A percentile compares a stretch with the other conserved stretches of the same genome.
Evolutionary conservation across 2,113 vertebrate species (phyloP).

Genomic region (Daubentonia madagascariensis): DNA sequence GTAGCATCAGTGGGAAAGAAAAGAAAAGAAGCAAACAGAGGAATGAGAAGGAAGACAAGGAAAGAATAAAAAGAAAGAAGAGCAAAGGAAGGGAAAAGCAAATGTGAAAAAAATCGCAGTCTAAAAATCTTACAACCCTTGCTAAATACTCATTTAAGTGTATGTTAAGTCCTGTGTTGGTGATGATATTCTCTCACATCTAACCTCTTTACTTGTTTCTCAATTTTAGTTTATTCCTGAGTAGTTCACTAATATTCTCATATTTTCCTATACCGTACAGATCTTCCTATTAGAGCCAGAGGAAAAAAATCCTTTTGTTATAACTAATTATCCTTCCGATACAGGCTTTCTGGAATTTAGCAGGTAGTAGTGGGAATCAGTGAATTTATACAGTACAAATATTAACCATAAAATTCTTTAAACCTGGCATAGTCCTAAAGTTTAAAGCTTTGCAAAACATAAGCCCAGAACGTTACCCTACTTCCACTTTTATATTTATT

Average conservation of each 20-base stretch:
- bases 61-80: not conserved
- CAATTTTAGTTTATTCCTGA: not conserved
- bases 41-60: not conserved
- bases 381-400: slow-evolving; percentile 53
- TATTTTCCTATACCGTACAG: not conserved
- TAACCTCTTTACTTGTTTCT: not conserved
- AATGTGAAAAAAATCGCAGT: not conserved
- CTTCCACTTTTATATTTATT: not conserved
- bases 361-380: slow-evolving; percentile 22
- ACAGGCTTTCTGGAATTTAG: slow-evolving; percentile 51
- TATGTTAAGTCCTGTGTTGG: not conserved
- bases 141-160: not conserved
- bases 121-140: not conserved
- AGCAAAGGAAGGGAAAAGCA: not conserved
- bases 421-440: not conserved
- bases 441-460: not conserved
- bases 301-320: slow-evolving; percentile 44
- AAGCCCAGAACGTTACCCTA: not conserved
- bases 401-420: slow-evolving; percentile 55
- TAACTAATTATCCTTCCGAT: slow-evolving; percentile 61
- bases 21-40: not conserved
- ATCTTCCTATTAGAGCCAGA: not conserved
- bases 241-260: not conserved
- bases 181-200: not conserved
- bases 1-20: not conserved